These are phyloP conservation scores for Melipona bicolor DNA, from an alignment of 2,888 invertebrate species.

Conservation along the genomic window DNA sequence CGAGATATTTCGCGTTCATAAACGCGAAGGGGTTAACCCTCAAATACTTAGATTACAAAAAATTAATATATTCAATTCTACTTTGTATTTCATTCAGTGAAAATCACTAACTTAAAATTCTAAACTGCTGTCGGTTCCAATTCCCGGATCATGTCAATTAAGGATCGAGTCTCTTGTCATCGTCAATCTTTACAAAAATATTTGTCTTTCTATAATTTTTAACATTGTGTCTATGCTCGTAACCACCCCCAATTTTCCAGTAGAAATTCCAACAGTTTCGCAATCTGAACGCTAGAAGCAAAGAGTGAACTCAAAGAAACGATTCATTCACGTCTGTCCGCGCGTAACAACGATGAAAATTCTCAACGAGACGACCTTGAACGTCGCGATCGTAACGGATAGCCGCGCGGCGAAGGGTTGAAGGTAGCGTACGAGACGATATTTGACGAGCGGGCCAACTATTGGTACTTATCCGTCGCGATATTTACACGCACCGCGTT, in stretches of 20 bases:
- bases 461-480: slow-evolving; percentile 64
- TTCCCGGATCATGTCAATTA: no score
- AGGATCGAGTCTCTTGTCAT: neutral
- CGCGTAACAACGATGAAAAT: slow-evolving; percentile 7
- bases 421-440: slow-evolving; percentile 41
- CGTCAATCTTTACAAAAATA: neutral
- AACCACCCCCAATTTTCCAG: neutral
- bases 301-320: neutral
- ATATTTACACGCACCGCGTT: slow-evolving; percentile 68
- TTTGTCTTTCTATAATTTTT: neutral
- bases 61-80: no score
- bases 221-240: neutral
- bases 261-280: neutral
- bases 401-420: neutral
- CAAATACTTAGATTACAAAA: no score
- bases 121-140: no score
- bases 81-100: no score
- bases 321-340: neutral
- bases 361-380: neutral
- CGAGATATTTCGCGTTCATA: no score
- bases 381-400: neutral
- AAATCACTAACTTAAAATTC: no score
- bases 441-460: slow-evolving; percentile 69
- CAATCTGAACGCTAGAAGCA: neutral
- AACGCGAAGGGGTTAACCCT: no score